Conservation (phyloP, 2,113 vertebrate species). For the Psophia crepitans region DNA sequence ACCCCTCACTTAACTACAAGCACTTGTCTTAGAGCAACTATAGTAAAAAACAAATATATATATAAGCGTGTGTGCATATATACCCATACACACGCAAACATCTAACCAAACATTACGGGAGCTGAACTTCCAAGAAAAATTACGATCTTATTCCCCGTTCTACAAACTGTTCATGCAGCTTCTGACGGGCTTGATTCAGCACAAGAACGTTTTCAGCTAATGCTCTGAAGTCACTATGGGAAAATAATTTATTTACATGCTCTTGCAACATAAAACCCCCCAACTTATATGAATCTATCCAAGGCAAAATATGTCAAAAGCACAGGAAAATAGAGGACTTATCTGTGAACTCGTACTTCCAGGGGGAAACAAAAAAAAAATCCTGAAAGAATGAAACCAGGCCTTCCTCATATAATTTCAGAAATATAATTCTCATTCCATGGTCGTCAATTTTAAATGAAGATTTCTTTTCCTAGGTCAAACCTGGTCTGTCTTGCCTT, state of each 20-base stretch:
- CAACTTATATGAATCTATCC: background rate
- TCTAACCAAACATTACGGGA: background rate
- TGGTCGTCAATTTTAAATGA: background rate
- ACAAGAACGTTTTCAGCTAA: background rate
- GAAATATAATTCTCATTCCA: background rate
- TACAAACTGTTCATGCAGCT: background rate
- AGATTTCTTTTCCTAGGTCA: background rate
- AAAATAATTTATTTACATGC: background rate
- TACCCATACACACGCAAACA: background rate
- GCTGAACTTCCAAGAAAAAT: background rate
- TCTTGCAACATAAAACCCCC: background rate
- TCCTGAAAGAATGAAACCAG: background rate
- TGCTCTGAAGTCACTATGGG: background rate
- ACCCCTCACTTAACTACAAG: background rate
- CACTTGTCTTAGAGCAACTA: background rate
- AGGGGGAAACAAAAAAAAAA: background rate
- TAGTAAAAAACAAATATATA: background rate
- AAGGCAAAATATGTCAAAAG: background rate
- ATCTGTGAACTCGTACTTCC: background rate
- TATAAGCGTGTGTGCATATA: background rate
- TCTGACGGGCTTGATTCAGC: background rate
- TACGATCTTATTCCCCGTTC: background rate
- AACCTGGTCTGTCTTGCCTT: background rate
- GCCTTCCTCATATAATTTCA: background rate
- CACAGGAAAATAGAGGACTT: background rate